Percentiles rank a stretch among this genome's conserved stretches.
Evolutionary conservation across 2,888 invertebrate species (phyloP).

Genomic region (Euzetes globulus): DNA sequence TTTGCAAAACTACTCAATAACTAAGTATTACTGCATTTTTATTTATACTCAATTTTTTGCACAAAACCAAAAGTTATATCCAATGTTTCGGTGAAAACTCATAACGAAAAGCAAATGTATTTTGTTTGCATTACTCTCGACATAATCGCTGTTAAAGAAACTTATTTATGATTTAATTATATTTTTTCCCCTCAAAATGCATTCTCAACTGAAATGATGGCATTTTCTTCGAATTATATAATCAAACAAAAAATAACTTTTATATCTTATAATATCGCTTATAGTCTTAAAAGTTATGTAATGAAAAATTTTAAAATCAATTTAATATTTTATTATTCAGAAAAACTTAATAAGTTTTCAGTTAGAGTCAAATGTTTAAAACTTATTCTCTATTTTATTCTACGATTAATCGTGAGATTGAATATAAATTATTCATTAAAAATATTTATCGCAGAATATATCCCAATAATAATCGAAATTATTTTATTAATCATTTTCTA

Average conservation of each 20-base stretch:
- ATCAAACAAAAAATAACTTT: background rate
- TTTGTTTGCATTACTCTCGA: background rate
- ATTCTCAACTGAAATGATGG: background rate
- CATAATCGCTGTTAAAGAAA: slow-evolving; percentile 6
- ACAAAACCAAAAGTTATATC: background rate
- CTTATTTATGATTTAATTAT: slow-evolving; percentile 18
- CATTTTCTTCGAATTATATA: background rate
- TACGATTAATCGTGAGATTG: no score
- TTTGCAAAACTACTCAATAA: background rate
- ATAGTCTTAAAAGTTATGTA: no score
- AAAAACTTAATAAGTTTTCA: no score
- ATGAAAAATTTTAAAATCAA: no score
- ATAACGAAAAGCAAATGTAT: background rate
- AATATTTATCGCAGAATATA: no score
- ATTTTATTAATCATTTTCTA: slow-evolving; percentile 5
- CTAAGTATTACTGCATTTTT: background rate
- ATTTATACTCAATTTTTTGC: background rate
- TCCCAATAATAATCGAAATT: background rate
- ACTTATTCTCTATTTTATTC: no score
- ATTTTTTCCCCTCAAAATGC: background rate
- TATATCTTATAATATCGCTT: background rate
- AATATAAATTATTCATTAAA: no score
- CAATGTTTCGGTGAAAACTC: background rate
- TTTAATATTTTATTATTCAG: no score
- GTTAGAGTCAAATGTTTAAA: no score